A percentile compares a stretch with the other conserved stretches of the same genome.
phyloP scores from a whole-genome alignment of 1,140 invertebrate species.

The Rhizoglyphus robini region DNA sequence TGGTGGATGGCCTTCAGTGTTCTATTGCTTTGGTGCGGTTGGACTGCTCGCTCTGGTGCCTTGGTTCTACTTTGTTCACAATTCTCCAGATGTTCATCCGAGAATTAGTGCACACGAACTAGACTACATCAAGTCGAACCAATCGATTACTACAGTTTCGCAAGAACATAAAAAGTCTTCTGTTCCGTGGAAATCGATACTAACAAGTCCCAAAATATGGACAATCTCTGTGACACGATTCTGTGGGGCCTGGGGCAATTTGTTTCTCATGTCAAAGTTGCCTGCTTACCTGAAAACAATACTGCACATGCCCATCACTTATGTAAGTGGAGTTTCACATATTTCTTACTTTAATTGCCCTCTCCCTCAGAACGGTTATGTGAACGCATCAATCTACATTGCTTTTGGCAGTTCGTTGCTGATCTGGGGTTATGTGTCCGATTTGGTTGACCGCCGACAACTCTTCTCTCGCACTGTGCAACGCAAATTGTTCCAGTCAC shows the following conservation, averaged over 20 bases:
- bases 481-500: constrained; percentile 27
- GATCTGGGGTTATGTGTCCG: constrained; percentile 25
- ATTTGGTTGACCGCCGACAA: constrained; percentile 21
- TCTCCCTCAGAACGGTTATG: constrained; percentile 27
- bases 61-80: constrained; percentile 38
- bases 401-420: constrained; percentile 24
- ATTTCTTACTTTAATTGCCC: too few relatives aligned
- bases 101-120: constrained; percentile 30
- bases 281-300: constrained; percentile 45
- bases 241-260: constrained; percentile 83
- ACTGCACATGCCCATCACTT: constrained; percentile 45
- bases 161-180: neutral
- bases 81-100: constrained; percentile 39
- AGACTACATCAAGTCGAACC: constrained; percentile 21
- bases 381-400: constrained; percentile 27
- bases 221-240: constrained; percentile 79
- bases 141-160: constrained; percentile 11
- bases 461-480: constrained; percentile 22
- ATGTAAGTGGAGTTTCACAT: constrained; percentile 29
- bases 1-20: constrained; percentile 41
- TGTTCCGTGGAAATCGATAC: constrained; percentile 58
- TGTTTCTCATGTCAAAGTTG: constrained; percentile 80
- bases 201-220: constrained; percentile 73
- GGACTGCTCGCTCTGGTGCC: constrained; percentile 29
- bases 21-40: constrained; percentile 35